Conservation (phyloP, 2,797 vertebrate genomes). For the Garrulus glandarius region DNA sequence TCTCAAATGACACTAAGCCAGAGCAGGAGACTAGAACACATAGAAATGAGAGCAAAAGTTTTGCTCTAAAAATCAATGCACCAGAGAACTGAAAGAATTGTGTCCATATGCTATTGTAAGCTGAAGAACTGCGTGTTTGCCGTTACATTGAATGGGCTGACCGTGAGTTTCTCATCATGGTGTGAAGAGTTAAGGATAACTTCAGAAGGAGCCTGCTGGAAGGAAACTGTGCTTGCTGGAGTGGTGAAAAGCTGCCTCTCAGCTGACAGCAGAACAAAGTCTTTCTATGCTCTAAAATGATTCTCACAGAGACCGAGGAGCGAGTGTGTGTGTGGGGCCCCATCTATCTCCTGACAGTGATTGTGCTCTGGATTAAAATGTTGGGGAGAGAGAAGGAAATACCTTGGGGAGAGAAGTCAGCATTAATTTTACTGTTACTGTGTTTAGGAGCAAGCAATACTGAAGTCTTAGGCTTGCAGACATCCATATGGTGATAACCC, state of each 20-base stretch:
- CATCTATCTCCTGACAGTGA: background rate
- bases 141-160: background rate
- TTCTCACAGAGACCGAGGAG: background rate
- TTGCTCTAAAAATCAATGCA: background rate
- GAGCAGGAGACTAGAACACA: background rate
- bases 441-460: background rate
- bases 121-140: background rate
- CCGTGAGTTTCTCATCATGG: background rate
- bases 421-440: background rate
- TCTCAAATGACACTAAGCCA: background rate
- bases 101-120: background rate
- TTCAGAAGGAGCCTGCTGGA: constrained; percentile 15
- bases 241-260: background rate
- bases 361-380: background rate
- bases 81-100: background rate
- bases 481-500: background rate
- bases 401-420: background rate
- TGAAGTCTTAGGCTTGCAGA: background rate
- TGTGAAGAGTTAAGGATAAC: background rate
- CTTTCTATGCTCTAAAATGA: background rate
- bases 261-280: background rate
- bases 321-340: background rate
- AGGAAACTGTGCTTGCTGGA: background rate
- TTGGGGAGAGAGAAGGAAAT: background rate
- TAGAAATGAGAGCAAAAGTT: background rate